Conservation (phyloP, 2,113 vertebrate species). For the Etheostoma cragini region DNA sequence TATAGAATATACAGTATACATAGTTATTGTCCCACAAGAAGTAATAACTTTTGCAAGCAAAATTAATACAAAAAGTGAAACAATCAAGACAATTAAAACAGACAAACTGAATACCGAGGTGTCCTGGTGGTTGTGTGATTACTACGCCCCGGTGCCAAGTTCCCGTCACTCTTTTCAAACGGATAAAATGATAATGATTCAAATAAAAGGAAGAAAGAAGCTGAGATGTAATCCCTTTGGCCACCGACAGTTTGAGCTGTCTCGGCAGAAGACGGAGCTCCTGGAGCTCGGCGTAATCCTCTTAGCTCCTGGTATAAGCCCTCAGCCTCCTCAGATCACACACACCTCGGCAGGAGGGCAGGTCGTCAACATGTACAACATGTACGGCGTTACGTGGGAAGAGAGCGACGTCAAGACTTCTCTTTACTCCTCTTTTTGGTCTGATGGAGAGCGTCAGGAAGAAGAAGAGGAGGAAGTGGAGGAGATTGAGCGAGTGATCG, state of each 20-base stretch:
- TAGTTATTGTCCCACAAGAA: too few relatives aligned
- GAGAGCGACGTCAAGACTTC: constrained; percentile 57
- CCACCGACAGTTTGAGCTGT: constrained; percentile 38
- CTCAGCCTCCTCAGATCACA: constrained; percentile 43
- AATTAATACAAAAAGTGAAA: not conserved
- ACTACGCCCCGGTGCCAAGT: not conserved
- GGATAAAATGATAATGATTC: not conserved
- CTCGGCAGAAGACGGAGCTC: not conserved
- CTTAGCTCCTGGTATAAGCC: constrained; percentile 66
- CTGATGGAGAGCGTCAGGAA: constrained; percentile 57
- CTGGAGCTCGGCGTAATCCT: constrained; percentile 65
- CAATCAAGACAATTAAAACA: not conserved
- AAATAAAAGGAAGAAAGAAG: not conserved
- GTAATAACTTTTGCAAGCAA: not conserved
- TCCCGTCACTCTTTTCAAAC: not conserved
- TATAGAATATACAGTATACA: too few relatives aligned
- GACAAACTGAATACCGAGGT: not conserved
- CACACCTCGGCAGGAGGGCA: not conserved
- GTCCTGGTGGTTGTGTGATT: too few relatives aligned
- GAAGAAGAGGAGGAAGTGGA: constrained; percentile 53
- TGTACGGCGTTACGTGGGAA: constrained; percentile 46
- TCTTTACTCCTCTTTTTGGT: constrained; percentile 79
- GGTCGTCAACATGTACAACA: constrained; percentile 69
- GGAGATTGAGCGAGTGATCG: constrained; percentile 11
- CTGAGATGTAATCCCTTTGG: not conserved